Conservation (phyloP, 1,140 invertebrate genomes). For the Macrosteles quadrilineatus region DNA sequence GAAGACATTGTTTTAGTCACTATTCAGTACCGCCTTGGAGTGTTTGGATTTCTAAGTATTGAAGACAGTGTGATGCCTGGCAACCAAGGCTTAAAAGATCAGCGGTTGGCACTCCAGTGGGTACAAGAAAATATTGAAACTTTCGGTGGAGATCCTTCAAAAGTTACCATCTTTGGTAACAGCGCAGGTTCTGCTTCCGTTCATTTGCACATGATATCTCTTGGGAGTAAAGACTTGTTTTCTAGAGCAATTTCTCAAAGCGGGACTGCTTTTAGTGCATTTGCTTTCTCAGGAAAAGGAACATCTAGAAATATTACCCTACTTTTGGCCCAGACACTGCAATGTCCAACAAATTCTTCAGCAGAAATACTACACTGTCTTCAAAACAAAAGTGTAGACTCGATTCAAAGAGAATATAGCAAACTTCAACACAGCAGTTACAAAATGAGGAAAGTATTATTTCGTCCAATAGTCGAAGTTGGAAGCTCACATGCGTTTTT, state of each 20-base stretch:
- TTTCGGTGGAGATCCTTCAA: constrained; percentile 39
- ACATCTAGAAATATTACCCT: background rate
- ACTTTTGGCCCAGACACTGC: background rate
- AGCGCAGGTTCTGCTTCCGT: constrained; percentile 33
- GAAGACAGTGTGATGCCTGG: constrained; percentile 35
- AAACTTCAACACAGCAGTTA: background rate
- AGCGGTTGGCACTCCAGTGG: constrained; percentile 37
- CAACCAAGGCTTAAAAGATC: constrained; percentile 41
- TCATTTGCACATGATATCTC: constrained; percentile 35
- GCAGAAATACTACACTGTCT: background rate
- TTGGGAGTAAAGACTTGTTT: constrained; percentile 28
- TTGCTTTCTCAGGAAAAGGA: background rate
- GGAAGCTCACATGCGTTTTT: background rate
- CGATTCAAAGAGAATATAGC: background rate
- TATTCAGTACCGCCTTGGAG: constrained; percentile 52
- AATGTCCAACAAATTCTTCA: background rate
- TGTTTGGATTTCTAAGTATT: constrained; percentile 40
- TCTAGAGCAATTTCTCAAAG: background rate
- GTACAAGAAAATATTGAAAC: constrained; percentile 36
- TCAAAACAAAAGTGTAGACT: background rate
- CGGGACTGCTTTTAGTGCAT: background rate
- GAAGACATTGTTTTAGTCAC: constrained; percentile 52
- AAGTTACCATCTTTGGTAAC: constrained; percentile 38
- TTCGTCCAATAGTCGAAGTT: background rate
- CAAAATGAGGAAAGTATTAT: background rate